Conservation (phyloP, 2,113 vertebrate species). For the Campylomormyrus tamandua region DNA sequence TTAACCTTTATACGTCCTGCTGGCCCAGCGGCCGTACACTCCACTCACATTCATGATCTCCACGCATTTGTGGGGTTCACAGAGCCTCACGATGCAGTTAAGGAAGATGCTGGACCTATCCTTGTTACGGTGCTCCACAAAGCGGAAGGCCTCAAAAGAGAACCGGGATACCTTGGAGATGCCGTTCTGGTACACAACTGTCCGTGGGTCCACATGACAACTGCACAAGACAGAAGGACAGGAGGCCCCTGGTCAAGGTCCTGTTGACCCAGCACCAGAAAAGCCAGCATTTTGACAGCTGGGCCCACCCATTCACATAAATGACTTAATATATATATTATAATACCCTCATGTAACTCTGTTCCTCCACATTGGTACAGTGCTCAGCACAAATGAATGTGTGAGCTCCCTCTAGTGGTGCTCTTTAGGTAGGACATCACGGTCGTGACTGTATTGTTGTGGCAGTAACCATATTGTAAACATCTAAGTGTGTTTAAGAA, state of each 20-base stretch:
- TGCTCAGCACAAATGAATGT: not conserved
- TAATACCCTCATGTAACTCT: not conserved
- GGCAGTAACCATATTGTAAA: not conserved
- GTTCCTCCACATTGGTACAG: not conserved
- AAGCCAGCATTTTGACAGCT: not conserved
- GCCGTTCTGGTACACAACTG: constrained; percentile 51
- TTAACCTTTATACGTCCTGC: not conserved
- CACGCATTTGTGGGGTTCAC: constrained; percentile 55
- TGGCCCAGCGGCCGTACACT: not conserved
- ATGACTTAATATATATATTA: too few species aligned
- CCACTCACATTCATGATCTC: constrained; percentile 47
- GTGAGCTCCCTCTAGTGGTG: not conserved
- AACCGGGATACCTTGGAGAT: constrained; percentile 45
- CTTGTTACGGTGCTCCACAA: constrained; percentile 52
- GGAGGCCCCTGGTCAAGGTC: not conserved
- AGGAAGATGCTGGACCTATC: constrained; percentile 57
- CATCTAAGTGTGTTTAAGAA: not conserved
- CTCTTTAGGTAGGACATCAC: not conserved
- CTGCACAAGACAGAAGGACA: constrained; percentile 28
- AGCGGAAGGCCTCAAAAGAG: constrained; percentile 65
- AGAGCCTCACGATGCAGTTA: constrained; percentile 66
- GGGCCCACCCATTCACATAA: too few species aligned
- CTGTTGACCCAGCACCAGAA: not conserved
- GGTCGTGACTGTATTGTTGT: not conserved
- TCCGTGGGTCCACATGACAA: constrained; percentile 40